A percentile compares a stretch with the other conserved stretches of the same genome.
phyloP scores from a whole-genome alignment of 2,888 invertebrate genomes.

The Fabriciana adippe region DNA sequence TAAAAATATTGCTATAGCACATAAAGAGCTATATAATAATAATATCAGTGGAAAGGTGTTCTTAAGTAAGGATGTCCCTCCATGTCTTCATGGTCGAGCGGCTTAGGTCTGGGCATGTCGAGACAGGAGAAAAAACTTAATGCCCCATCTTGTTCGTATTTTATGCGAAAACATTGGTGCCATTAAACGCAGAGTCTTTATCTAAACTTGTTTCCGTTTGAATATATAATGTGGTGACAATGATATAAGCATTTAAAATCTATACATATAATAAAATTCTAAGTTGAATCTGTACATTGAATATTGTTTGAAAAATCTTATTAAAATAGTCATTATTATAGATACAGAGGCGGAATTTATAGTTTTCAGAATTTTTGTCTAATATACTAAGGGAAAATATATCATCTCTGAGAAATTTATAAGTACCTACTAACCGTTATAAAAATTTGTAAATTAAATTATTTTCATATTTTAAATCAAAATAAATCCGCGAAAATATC shows the following conservation, averaged over 20 bases:
- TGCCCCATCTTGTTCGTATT: conserved; percentile 63
- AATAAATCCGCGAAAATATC: too few relatives aligned
- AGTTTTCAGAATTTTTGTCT: too few relatives aligned
- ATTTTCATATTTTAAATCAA: neutral
- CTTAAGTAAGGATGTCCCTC: conserved; percentile 76
- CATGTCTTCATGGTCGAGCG: conserved; percentile 75
- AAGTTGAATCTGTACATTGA: too few relatives aligned
- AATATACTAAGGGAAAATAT: too few relatives aligned
- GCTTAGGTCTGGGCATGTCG: conserved; percentile 63
- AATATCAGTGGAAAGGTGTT: conserved; percentile 17
- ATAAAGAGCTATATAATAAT: neutral
- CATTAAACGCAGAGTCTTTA: conserved; percentile 64
- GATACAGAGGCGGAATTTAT: too few relatives aligned
- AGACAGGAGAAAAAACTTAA: conserved; percentile 71
- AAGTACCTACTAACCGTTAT: neutral
- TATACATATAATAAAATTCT: neutral
- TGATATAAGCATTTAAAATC: conserved; percentile 8
- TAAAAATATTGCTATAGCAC: neutral
- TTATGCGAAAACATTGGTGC: conserved; percentile 68
- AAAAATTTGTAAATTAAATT: neutral
- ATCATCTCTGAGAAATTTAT: too few relatives aligned
- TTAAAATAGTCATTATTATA: too few relatives aligned
- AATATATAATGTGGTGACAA: conserved; percentile 50
- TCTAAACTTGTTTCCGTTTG: conserved; percentile 68
- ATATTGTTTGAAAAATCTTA: too few relatives aligned